Conservation (phyloP, 2,888 invertebrate species). For the Volucella inanis region DNA sequence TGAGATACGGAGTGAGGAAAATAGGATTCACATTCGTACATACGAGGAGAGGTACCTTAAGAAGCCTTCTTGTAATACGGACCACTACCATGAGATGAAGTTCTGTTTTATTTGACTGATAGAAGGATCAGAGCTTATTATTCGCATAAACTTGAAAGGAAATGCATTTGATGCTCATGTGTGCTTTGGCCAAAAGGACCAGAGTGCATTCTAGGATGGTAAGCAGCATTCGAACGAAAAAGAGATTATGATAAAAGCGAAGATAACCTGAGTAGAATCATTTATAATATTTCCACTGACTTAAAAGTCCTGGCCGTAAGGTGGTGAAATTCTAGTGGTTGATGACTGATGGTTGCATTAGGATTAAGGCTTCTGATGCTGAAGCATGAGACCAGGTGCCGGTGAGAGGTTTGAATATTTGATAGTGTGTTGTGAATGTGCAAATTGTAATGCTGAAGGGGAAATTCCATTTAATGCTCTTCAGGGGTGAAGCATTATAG, state of each 20-base stretch:
- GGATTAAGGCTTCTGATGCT: background rate
- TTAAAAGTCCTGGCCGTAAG: conserved; percentile 3
- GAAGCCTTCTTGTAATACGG: too few species aligned
- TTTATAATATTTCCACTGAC: conserved; percentile 10
- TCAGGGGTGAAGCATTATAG: too few species aligned
- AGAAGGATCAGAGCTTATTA: conserved; percentile 47
- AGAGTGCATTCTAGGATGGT: background rate
- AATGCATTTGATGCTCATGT: conserved; percentile 32
- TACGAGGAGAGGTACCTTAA: background rate
- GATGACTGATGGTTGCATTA: background rate
- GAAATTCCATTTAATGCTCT: too few species aligned
- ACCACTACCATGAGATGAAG: conserved; percentile 1
- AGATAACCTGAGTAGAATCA: conserved; percentile 4
- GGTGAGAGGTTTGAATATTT: too few species aligned
- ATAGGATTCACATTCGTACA: background rate
- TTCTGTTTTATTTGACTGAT: conserved; percentile 32
- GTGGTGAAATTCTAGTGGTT: background rate
- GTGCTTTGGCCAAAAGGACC: conserved; percentile 16
- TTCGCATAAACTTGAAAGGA: conserved; percentile 22
- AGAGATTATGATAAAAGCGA: conserved; percentile 1
- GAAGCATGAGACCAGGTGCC: too few species aligned
- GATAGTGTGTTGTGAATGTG: too few species aligned
- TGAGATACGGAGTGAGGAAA: background rate
- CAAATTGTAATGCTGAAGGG: too few species aligned
- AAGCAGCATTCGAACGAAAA: background rate